A percentile compares a stretch with the other conserved stretches of the same genome.
Conservation (phyloP, 1,140 invertebrate genomes). For the Streblospio benedicti region DNA sequence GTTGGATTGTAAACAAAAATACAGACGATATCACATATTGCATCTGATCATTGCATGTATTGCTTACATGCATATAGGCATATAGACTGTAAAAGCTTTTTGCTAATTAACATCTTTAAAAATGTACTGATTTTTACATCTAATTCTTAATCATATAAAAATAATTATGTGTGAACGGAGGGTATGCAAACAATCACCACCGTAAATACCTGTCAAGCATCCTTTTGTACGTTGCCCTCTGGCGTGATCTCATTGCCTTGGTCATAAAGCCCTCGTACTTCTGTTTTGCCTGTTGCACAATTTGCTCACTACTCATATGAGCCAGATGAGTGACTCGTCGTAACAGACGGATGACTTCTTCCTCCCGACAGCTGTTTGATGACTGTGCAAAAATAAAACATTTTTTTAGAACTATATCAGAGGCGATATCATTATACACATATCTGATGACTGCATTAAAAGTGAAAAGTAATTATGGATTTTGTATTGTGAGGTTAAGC, state of each 20-base stretch:
- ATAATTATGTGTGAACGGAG: neutral
- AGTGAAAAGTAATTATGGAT: neutral
- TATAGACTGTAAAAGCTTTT: too few relatives aligned
- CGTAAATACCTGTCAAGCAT: neutral
- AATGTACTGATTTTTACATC: too few relatives aligned
- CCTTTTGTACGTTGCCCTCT: neutral
- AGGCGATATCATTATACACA: neutral
- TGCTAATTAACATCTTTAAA: too few relatives aligned
- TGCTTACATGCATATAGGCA: too few relatives aligned
- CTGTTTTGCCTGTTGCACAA: neutral
- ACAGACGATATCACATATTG: too few relatives aligned
- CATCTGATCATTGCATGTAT: too few relatives aligned
- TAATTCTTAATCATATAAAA: too few relatives aligned
- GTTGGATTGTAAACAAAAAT: too few relatives aligned
- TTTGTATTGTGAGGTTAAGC: too few relatives aligned
- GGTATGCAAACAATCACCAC: neutral
- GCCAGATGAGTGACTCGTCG: neutral
- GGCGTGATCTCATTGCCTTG: neutral
- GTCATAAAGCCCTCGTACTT: neutral
- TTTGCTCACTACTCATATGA: neutral
- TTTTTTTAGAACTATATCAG: neutral
- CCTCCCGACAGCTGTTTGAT: neutral
- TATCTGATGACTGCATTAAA: neutral
- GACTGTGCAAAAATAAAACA: neutral
- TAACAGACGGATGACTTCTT: neutral